phyloP scores from a whole-genome alignment of 2,888 invertebrate species.

The Ecliptopera silaceata region DNA sequence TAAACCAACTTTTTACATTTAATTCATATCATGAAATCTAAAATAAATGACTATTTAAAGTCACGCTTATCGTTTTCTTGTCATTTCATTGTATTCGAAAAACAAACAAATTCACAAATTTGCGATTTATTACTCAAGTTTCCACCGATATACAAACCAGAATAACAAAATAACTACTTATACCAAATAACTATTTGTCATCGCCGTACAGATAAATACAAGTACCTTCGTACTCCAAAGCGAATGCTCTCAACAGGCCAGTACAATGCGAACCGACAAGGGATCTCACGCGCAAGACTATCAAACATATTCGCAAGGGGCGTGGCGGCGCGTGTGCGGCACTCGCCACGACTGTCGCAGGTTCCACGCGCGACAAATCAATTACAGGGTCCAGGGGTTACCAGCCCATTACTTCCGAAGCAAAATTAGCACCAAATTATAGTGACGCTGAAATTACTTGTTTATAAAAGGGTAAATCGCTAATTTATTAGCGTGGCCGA shows the following conservation, averaged over 20 bases:
- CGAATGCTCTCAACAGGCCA: constrained; percentile 34
- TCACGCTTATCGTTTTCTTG: no score
- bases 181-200: background rate
- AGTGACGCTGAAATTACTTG: constrained; percentile 66
- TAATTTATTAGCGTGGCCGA: constrained; percentile 64
- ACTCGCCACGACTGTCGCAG: constrained; percentile 48
- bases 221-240: constrained; percentile 4
- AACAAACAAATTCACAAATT: no score
- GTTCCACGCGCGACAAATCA: constrained; percentile 74
- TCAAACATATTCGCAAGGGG: constrained; percentile 50
- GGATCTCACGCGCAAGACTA: constrained; percentile 62
- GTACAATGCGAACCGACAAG: constrained; percentile 47
- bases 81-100: no score
- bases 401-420: constrained; percentile 57
- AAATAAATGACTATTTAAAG: no score
- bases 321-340: constrained; percentile 54
- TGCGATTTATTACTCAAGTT: background rate
- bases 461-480: constrained; percentile 64
- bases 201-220: background rate
- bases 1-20: no score
- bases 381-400: constrained; percentile 65
- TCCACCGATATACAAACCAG: background rate
- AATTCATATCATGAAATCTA: no score
- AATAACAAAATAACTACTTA: background rate
- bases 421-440: constrained; percentile 76